Evolutionary conservation across 2,888 invertebrate genomes (phyloP).

Genomic region (Aromia moschata): DNA sequence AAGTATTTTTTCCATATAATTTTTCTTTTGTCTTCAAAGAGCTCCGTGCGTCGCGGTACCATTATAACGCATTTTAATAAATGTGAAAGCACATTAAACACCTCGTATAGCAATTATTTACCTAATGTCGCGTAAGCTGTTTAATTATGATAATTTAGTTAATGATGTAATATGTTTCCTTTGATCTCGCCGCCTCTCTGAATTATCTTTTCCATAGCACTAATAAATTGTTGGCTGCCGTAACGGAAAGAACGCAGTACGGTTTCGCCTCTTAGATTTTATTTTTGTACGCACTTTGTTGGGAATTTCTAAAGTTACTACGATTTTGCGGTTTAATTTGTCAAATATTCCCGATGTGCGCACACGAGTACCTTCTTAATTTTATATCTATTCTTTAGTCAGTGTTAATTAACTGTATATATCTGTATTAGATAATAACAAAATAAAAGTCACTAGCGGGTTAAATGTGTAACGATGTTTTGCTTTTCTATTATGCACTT

Average conservation of each 20-base stretch:
- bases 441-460: too few relatives aligned
- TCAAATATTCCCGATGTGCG: too few relatives aligned
- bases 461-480: too few relatives aligned
- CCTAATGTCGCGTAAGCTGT: neutral
- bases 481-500: too few relatives aligned
- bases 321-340: too few relatives aligned
- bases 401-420: too few relatives aligned
- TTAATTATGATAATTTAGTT: slow-evolving; percentile 1
- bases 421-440: too few relatives aligned
- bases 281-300: too few relatives aligned
- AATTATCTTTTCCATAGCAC: neutral
- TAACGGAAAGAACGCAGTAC: neutral
- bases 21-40: neutral
- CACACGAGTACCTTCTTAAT: too few relatives aligned
- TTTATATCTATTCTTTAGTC: too few relatives aligned
- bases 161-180: slow-evolving; percentile 1
- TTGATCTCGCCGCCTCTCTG: slow-evolving; percentile 1
- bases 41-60: neutral
- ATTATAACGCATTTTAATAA: slow-evolving; percentile 2
- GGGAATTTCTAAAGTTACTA: too few relatives aligned
- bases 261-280: neutral
- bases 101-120: slow-evolving; percentile 1
- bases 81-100: slow-evolving; percentile 2
- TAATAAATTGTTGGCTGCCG: neutral
- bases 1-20: too few relatives aligned